Evolutionary conservation across 2,888 invertebrate species (phyloP).

Genomic region (Dastarcus helophoroides): DNA sequence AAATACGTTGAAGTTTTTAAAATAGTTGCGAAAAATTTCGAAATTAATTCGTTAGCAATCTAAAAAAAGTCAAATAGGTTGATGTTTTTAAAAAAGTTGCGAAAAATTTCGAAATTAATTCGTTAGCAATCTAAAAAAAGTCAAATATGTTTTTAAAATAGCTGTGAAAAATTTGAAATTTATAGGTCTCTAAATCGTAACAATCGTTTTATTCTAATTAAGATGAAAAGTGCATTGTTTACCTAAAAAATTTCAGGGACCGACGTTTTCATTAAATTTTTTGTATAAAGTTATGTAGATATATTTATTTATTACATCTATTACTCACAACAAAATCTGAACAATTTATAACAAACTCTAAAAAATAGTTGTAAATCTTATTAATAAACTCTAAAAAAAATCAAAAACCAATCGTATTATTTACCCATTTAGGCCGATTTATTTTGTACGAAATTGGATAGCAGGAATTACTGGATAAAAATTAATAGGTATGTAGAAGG

Average conservation of each 20-base stretch:
- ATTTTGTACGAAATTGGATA: conserved; percentile 9
- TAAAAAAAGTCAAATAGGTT: too few species aligned
- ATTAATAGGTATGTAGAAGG: conserved; percentile 12
- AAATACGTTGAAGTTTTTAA: too few species aligned
- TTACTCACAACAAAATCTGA: conserved; percentile 38
- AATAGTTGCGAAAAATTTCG: too few species aligned
- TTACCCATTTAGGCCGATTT: conserved; percentile 8
- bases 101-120: too few species aligned
- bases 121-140: too few species aligned
- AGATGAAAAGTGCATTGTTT: conserved; percentile 7
- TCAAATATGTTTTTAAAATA: too few species aligned
- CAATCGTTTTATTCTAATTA: too few species aligned
- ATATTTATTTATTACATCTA: conserved; percentile 39
- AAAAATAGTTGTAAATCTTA: conserved; percentile 30
- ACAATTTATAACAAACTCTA: conserved; percentile 28
- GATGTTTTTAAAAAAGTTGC: too few species aligned
- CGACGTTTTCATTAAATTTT: conserved; percentile 33
- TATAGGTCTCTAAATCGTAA: too few species aligned
- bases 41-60: too few species aligned
- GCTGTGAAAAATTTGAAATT: too few species aligned
- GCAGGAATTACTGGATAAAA: conserved; percentile 10
- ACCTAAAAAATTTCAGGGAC: conserved; percentile 29
- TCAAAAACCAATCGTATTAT: conserved; percentile 17
- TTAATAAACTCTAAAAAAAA: conserved; percentile 29
- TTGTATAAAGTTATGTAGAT: conserved; percentile 39